Base-by-base conservation (phyloP, 2,113 vertebrate genomes). In the Gadus chalcogrammus region DNA sequence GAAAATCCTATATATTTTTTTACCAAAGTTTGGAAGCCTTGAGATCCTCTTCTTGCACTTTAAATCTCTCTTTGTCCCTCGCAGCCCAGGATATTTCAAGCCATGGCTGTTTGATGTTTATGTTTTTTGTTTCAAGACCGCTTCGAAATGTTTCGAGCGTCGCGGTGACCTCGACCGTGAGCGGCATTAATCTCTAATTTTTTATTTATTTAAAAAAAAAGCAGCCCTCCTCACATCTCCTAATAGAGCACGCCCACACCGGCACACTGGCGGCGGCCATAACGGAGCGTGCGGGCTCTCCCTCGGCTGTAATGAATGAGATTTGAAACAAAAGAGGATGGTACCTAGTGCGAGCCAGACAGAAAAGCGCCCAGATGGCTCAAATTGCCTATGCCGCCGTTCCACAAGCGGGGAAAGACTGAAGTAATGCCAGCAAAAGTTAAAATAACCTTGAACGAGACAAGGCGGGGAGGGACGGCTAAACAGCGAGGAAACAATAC, bases 271-370 rank as follows among this genome's bases (percentile, higher is more conserved):
- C 83, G 48, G 82, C 82, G 84, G 79, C 84, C 81, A 87, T 86
- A 86, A 88, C 85, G 86, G 84, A 85, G 85, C 82, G 85, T 89
- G 84, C 86, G 86, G 86, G 82, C 85, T 86, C 85, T 87, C 86
- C 84, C 81, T 85, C 84, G 79, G 83, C 88, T 88, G 83, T 88
- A 92, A 90, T 91, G 87, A 91, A 91, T 85, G 85, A 84, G 87
- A 87, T 88, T 84, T 79, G 85, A 89, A 89, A 90, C 87, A 90
- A 89, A 89, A 85, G 87, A 85, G 85, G 88, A 85, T 84, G 81
- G 83, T 86, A 90, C 89, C 87, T 92, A 20, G 20, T 20, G 89
- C 82, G 82, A 86, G 89, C 85, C 87, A 88, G 87, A 86, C 81
- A 81, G 84, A 86, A 87, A 87, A 48, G 90, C 82, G 86, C 88